phyloP scores from a whole-genome alignment of 2,888 invertebrate species.

The Sicus ferrugineus region DNA sequence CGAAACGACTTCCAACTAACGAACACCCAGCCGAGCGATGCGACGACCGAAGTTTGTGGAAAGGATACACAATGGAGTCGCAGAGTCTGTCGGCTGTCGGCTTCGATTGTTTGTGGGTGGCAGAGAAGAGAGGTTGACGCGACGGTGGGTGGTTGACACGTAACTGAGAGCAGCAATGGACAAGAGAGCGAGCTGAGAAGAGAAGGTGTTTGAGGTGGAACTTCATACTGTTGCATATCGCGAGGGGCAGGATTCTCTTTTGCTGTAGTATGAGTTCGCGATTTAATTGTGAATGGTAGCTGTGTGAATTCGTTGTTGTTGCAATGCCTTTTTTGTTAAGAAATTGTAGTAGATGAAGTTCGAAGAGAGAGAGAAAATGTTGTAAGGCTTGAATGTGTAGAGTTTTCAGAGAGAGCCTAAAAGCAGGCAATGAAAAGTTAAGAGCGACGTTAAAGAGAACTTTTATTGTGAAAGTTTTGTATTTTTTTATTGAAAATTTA shows the following conservation, averaged over 20 bases:
- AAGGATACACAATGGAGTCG: slow-evolving; percentile 23
- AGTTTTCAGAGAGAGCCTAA: slow-evolving; percentile 24
- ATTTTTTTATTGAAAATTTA: background rate
- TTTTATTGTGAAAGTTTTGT: background rate
- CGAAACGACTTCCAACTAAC: too few relatives aligned
- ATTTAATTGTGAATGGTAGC: background rate
- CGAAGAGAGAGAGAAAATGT: slow-evolving; percentile 4
- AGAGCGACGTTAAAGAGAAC: background rate
- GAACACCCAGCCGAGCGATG: too few relatives aligned
- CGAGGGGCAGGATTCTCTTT: background rate
- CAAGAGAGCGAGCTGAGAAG: background rate
- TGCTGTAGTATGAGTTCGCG: too few relatives aligned
- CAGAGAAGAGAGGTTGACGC: background rate
- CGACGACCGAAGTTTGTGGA: background rate
- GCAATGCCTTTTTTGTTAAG: background rate
- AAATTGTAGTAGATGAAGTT: background rate
- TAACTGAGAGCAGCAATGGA: background rate
- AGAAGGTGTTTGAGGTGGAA: slow-evolving; percentile 18
- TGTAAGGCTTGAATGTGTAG: slow-evolving; percentile 6
- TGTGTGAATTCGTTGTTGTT: background rate
- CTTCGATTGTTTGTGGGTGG: background rate
- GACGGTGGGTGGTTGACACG: background rate
- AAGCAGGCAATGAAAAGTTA: slow-evolving; percentile 10
- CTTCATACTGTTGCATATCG: slow-evolving; percentile 15
- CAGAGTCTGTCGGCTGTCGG: slow-evolving; percentile 14